phyloP scores from a whole-genome alignment of 2,113 vertebrate genomes.

The Machaerirhynchus nigripectus region DNA sequence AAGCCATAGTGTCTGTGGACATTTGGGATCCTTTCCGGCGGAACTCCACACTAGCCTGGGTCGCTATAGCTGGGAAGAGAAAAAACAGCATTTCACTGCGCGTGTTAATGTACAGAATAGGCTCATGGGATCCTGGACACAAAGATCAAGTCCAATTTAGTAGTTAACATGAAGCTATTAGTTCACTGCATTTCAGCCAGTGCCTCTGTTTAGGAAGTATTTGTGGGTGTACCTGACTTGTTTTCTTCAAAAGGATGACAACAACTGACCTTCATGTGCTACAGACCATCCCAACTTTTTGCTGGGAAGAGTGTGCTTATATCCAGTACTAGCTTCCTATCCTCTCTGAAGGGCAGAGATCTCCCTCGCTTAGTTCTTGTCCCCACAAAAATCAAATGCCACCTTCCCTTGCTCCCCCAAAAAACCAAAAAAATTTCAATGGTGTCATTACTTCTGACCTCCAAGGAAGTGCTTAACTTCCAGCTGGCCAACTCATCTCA shows the following conservation, averaged over 20 bases:
- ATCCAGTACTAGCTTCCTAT: not conserved
- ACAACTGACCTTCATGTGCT: not conserved
- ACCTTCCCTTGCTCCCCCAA: not conserved
- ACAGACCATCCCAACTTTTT: not conserved
- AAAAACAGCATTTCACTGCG: conserved; percentile 59
- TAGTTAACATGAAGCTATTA: conserved; percentile 67
- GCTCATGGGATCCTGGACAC: conserved; percentile 89
- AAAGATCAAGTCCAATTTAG: conserved; percentile 85
- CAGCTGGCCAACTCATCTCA: not conserved
- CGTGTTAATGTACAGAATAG: conserved; percentile 35
- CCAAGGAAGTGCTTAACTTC: not conserved
- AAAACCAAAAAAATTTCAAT: not conserved
- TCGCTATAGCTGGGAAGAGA: conserved; percentile 85
- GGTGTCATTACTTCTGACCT: not conserved
- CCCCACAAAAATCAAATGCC: not conserved
- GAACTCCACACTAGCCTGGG: conserved; percentile 89
- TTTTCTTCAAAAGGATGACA: conserved; percentile 5
- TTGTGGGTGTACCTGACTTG: conserved; percentile 42
- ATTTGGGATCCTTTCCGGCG: conserved; percentile 93
- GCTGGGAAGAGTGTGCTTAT: not conserved
- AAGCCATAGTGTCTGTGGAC: conserved; percentile 93
- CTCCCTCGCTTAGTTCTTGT: not conserved
- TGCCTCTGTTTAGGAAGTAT: conserved; percentile 66
- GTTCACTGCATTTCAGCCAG: conserved; percentile 60
- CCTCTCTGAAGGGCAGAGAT: not conserved